Base-by-base conservation (phyloP, 2,888 invertebrate genomes). In the Allolobophora icterica region DNA sequence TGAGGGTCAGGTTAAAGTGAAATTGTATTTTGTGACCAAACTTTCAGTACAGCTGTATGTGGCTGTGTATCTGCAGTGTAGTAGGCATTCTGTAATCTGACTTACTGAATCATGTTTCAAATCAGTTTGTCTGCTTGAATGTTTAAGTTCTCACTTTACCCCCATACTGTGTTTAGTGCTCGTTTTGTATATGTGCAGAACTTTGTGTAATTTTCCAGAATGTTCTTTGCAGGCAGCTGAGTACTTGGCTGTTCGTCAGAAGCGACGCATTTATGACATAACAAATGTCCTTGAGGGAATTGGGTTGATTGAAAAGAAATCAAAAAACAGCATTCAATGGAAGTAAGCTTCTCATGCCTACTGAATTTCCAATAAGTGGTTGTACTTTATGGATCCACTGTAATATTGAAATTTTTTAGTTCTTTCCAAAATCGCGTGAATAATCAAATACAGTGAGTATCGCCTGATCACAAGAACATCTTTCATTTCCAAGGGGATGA, bases 271-370 rank as follows among this genome's bases (percentile, higher is more conserved):
- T 95, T 99, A 99, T 96, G 99, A 99, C 96, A 99, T 99, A 94
- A 99, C 99, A 92, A 99, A 99, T 96, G 99, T 99, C 87, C 96
- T 99, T 94, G 99, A 99, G 96, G 99, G 98, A 93, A 98, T 99
- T 95, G 98, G 98, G 93, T 97, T 99, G 94, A 97, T 99, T 95
- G 98, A 98, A 95, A 99, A 99, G 96, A 98, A 98, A 96, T 98
- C 98, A 92, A 99, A 99, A 96, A 99, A 99, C 96, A 98, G 98
- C 96, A 98, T 99, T 94, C 98, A 98, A 95, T 98, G 98, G 98
- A 98, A 98, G 96, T 98, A 93, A 95, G 96, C 95, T 15, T 40
- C 24, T 71, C 35, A 17, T 87, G 87, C n/a, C 71, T n/a, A 71
- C 30, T 71, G 30, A 71, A 71, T 71, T n/a, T 71, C 71, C 30